phyloP scores from a whole-genome alignment of 2,113 vertebrate genomes.

The Gnathonemus longibarbis region DNA sequence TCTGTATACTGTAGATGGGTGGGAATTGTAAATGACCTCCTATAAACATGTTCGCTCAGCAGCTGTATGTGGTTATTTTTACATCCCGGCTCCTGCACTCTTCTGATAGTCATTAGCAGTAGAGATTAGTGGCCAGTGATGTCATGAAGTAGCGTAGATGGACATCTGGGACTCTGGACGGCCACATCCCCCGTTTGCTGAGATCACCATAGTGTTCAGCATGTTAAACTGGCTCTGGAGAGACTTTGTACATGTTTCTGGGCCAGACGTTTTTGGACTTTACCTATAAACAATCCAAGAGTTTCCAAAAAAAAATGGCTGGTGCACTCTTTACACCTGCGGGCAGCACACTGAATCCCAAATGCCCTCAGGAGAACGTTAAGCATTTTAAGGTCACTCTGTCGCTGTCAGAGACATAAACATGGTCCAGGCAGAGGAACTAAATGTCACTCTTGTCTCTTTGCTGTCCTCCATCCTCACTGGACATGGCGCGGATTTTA shows the following conservation, averaged over 20 bases:
- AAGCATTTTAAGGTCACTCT: not conserved
- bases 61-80: slow-evolving; percentile 12
- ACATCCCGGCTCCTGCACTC: not conserved
- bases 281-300: not conserved
- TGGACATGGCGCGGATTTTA: not conserved
- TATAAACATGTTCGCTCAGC: not conserved
- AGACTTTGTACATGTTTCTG: not conserved
- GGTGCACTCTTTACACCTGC: not conserved
- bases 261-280: not conserved
- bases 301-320: not conserved
- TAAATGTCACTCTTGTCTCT: not conserved
- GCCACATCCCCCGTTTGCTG: not conserved
- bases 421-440: not conserved
- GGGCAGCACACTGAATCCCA: not conserved
- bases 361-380: not conserved
- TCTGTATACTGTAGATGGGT: not conserved
- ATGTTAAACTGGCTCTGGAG: not conserved
- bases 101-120: not conserved
- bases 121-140: not conserved
- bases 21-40: not conserved
- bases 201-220: not conserved
- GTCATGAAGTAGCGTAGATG: not conserved
- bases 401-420: not conserved
- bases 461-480: not conserved
- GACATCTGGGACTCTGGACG: not conserved